Base-by-base conservation (phyloP, 2,113 vertebrate species). In the Zingel zingel region DNA sequence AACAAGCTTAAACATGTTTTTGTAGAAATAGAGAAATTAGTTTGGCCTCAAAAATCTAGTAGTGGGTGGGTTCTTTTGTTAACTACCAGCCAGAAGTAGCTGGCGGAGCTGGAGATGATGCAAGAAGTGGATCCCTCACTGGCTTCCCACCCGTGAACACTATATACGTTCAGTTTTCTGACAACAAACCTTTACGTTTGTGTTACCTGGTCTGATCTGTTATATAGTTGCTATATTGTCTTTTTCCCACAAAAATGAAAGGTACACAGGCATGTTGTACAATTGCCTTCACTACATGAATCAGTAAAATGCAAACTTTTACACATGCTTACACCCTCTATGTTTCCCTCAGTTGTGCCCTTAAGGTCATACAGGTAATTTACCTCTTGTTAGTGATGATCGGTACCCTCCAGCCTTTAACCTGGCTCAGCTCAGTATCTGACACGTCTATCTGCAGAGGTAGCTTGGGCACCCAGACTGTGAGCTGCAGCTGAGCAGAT, bases 391-490 rank as follows among this genome's bases (percentile, higher is more conserved):
- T 98, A 65, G 96, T 84, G 84, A 95, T 92, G 93, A 99, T 97
- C 0, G 98, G 98, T 15, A 99, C 96, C 90, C 98, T 94, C 98
- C 98, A 99, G 71, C 98, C 98, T 71, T 99, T 99, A 86, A 99
- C 95, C 95, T 99, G 98, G 91, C 98, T 99, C 67, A 99, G 96
- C 89, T 99, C 97, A 0, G 97, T 97, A 75, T 99, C 98, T 0
- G 98, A 99, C 91, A 99, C 96, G 64, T 99, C 97, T 0, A 99
- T 98, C 95, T 99, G 98, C 92, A 99, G 95, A 0, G 98, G 98
- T 0, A 99, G 96, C 6, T 98, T 92, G 0, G 98, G 98, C 0
- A 96, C 97, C 98, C 98, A 99, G 16, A 99, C 96, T 0, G 96
- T 98, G 88, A 99, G 95, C 74, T 96, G 96, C 53, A 99, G 89